Conservation (phyloP, 2,797 vertebrate genomes). For the Ammospiza maritima region DNA sequence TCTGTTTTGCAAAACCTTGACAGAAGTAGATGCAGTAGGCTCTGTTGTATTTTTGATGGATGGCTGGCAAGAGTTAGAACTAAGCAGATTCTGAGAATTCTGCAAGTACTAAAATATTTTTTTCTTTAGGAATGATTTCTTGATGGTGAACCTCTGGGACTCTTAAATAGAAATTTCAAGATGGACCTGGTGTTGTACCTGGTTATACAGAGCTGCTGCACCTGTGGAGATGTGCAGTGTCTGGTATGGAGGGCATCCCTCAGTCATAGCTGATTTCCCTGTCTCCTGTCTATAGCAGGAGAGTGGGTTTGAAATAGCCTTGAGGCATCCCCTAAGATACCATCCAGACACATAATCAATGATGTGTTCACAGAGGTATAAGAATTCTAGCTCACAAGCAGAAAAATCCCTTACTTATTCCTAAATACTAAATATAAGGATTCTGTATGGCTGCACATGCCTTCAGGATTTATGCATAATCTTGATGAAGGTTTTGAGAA, state of each 20-base stretch:
- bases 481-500: background rate
- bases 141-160: background rate
- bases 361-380: background rate
- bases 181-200: background rate
- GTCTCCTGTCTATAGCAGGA: background rate
- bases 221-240: accelerated
- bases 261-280: background rate
- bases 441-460: background rate
- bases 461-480: background rate
- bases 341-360: background rate
- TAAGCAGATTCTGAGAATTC: background rate
- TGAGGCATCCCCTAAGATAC: background rate
- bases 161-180: background rate
- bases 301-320: background rate
- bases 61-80: background rate
- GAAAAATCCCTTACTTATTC: background rate
- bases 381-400: background rate
- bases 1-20: background rate
- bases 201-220: background rate
- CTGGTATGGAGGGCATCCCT: background rate
- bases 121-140: background rate
- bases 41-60: background rate
- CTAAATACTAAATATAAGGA: background rate
- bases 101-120: background rate
- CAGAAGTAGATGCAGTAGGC: background rate